Conservation (phyloP, 2,113 vertebrate genomes). For the Osmerus eperlanus region DNA sequence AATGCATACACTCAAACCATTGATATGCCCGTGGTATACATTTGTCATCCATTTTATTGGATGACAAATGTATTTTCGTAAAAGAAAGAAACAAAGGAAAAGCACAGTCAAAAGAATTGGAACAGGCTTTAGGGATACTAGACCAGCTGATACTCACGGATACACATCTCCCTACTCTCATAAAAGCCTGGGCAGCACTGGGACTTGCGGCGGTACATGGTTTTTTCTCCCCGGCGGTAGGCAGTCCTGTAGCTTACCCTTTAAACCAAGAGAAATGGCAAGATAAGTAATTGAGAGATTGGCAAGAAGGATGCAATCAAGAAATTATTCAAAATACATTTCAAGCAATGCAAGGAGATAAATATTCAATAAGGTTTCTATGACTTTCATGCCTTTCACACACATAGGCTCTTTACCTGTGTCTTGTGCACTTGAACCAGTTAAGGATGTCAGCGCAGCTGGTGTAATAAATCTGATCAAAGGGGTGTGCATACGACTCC, state of each 20-base stretch:
- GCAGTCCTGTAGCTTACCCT: slow-evolving; percentile 93
- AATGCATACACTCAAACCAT: too few relatives aligned
- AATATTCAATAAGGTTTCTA: too few relatives aligned
- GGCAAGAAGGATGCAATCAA: neutral
- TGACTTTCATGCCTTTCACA: too few relatives aligned
- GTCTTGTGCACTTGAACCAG: slow-evolving; percentile 97
- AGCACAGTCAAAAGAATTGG: neutral
- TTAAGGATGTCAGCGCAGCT: slow-evolving; percentile 96
- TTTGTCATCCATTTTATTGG: too few relatives aligned
- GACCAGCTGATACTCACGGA: slow-evolving; percentile 80
- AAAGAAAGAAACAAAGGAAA: too few relatives aligned
- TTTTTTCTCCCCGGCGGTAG: slow-evolving; percentile 92
- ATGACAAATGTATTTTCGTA: too few relatives aligned
- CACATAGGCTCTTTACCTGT: slow-evolving; percentile 78
- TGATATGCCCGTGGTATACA: too few relatives aligned
- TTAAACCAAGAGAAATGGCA: slow-evolving; percentile 12
- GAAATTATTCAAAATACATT: neutral
- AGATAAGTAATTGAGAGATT: neutral
- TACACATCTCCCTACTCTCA: slow-evolving; percentile 86
- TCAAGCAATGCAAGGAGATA: too few relatives aligned
- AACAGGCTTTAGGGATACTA: neutral
- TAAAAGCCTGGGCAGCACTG: slow-evolving; percentile 96
- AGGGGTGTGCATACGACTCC: slow-evolving; percentile 94
- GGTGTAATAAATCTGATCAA: slow-evolving; percentile 95
- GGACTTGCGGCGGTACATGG: slow-evolving; percentile 93